Evolutionary conservation across 2,113 vertebrate genomes (phyloP), one percentile per base, ranked within the genome.

Genomic region (Proterorhinus semilunaris): DNA sequence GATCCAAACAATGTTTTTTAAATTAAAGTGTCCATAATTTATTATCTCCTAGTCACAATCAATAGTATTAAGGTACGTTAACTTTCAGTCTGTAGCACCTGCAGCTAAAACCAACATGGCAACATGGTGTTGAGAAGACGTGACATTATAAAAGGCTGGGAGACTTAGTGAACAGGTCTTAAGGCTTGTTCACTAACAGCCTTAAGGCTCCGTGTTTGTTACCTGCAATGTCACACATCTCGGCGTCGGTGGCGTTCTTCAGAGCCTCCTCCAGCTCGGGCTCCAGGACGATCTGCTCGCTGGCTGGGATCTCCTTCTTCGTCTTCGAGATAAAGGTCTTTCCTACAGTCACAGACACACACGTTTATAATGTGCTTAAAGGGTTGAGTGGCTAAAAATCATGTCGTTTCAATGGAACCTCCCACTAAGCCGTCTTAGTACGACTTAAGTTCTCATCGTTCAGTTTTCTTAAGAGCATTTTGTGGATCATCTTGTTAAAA

Each of bases 181-280:
- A 1, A 21, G 21, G 1, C 21, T 21, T 21, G 21, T 21, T 21
- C 21, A 21, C 21, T 21, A 21, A 21, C 21, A 21, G 21, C 21
- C 21, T 2, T 21, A 21, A 21, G 21, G 2, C 21, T 21, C 21
- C 53, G 21, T 58, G 59, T 36, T 13, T 21, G 8, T 12, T 50
- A 98, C 96, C 97, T 82, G 97, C 97, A 42, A 98, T 95, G 72
- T 99, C 97, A 5, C 97, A 99, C 96, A 99, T 98, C 85, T 99
- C 97, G 0, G 97, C 97, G 0, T 99, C 97, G 0, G 95, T 95
- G 85, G 97, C 97, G 0, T 96, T 93, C 53, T 93, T 94, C 84
- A 99, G 81, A 0, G 97, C 97, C 76, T 96, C 95, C 87, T 99
- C 97, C 84, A 98, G 86, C 88, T 99, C 97, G 0, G 97, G 96